These are phyloP conservation scores for Porites divaricata DNA, from an alignment of 92 coral and sea anemone genomes.

Conservation along the genomic window DNA sequence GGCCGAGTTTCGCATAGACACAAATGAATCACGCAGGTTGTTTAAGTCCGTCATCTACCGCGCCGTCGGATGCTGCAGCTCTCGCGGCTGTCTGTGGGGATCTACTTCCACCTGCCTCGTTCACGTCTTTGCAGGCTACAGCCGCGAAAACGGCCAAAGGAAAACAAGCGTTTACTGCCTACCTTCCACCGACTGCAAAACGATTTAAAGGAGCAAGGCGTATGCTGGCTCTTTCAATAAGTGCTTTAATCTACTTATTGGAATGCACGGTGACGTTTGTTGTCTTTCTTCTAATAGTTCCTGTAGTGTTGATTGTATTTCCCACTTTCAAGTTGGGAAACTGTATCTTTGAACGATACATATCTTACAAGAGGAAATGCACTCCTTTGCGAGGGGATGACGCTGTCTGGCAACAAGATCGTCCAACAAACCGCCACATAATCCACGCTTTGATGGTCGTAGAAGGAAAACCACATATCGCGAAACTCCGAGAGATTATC, in stretches of 20 bases:
- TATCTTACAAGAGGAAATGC: conserved; percentile 67
- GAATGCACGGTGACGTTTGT: conserved; percentile 58
- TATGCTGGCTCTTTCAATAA: conserved; percentile 28
- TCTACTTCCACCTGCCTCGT: conserved; percentile 7
- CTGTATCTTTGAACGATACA: conserved; percentile 47
- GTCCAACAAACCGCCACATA: conserved; percentile 89
- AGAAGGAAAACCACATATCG: conserved; percentile 84
- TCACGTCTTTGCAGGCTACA: not conserved
- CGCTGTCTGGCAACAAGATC: conserved; percentile 98
- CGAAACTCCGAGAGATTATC: conserved; percentile 73
- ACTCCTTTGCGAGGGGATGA: conserved; percentile 86
- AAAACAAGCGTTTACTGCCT: not conserved
- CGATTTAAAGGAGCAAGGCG: conserved; percentile 17
- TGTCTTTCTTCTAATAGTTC: conserved; percentile 60
- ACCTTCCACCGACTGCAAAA: conserved; percentile 21
- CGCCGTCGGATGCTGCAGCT: conserved; percentile 12
- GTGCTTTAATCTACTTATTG: conserved; percentile 32
- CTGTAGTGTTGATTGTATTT: conserved; percentile 59
- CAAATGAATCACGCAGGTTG: conserved; percentile 9
- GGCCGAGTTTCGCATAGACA: no score
- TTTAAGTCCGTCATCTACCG: conserved; percentile 9
- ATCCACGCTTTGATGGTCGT: conserved; percentile 86
- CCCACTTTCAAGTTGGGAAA: conserved; percentile 62
- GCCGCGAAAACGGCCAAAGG: not conserved
- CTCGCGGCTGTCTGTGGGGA: conserved; percentile 14